Base-by-base conservation (phyloP, 2,797 vertebrate genomes). In the Momotus momota region DNA sequence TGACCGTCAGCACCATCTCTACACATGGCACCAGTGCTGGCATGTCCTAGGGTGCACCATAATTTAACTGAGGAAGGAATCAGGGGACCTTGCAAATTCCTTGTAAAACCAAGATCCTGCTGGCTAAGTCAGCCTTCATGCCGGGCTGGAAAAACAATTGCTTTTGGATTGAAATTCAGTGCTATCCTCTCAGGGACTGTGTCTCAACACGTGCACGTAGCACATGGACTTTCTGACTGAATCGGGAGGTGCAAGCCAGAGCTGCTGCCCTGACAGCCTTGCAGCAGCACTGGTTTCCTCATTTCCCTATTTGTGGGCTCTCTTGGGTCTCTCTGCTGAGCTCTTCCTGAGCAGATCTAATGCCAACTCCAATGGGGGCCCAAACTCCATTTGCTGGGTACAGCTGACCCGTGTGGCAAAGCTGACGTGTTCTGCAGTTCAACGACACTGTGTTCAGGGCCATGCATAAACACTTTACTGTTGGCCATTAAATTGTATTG, bases 401-500 rank as follows among this genome's bases (percentile, higher is more conserved):
- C 0, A 0, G 25, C 66, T 62, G 90, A 79, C 83, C 81, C 2
- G 0, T 11, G 27, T 0, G 0, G 77, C 35, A 57, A 58, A 72
- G 62, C 26, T 48, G 60, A 31, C 58, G 33, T 8, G 0, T 67
- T 60, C 60, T 66, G 51, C 0, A 0, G 60, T 57, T 90, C 88
- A 81, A 69, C 75, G 81, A 46, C 14, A 13, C 77, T 29, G 14
- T 57, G 64, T 41, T 94, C 87, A 64, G 78, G 69, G 64, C 90
- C 90, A 78, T 0, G 0, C 84, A 90, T 91, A 96, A 96, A 95
- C 88, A 87, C 87, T 97, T 97, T 88, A 97, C 69, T 88, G 80
- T 88, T 90, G 81, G 70, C 88, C 67, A 57, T 97, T 95, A 97
- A 60, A 91, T 92, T 96, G 94, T 96, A 97, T 96, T 95, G 92